Evolutionary conservation across 2,113 vertebrate genomes (phyloP), one percentile per base, ranked within the genome.

Genomic region (Centropus unirufus): DNA sequence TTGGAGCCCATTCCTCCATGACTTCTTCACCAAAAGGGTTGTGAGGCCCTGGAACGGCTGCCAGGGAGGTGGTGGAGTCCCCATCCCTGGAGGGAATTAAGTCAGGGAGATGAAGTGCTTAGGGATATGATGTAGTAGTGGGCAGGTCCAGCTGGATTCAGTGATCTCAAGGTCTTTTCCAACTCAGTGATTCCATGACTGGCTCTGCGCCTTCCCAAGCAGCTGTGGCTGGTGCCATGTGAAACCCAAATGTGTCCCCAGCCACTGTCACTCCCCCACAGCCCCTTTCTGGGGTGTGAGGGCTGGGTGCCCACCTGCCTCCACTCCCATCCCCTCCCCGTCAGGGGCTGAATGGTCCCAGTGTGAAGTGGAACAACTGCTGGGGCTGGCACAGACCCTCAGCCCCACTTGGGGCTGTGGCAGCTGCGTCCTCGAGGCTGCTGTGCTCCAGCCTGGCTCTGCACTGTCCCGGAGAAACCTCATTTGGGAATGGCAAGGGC

Each of bases 281-380:
- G 64, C 61, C 77, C 51, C 75, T 76, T 34, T 15, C 55, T 3
- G 0, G 8, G 70, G 52, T 8, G 47, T 32, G 7, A 0, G 92
- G 74, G 29, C 75, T 14, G 54, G 12, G 32, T 11, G 26, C 83
- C 93, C 93, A 89, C 93, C 93, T 95, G 94, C 83, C 68, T 44
- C 32, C 8, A 12, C 57, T 63, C 23, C 72, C 32, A 58, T 46
- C 69, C 77, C 22, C 34, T 36, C 42, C 19, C 20, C 10, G 32
- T 44, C 3, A 2, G 8, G 87, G 19, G 15, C 0, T 96, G 58
- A 96, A 96, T 92, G 22, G 81, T 22, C 36, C 67, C 90, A 92
- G 58, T 95, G 90, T 96, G 90, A 40, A 14, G 78, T 49, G 10
- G 46, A 89, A 76, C 96, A 96, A 52, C 93, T 96, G 96, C 26